Evolutionary conservation across 2,888 invertebrate genomes (phyloP).

Genomic region (Tetramorium bicarinatum): DNA sequence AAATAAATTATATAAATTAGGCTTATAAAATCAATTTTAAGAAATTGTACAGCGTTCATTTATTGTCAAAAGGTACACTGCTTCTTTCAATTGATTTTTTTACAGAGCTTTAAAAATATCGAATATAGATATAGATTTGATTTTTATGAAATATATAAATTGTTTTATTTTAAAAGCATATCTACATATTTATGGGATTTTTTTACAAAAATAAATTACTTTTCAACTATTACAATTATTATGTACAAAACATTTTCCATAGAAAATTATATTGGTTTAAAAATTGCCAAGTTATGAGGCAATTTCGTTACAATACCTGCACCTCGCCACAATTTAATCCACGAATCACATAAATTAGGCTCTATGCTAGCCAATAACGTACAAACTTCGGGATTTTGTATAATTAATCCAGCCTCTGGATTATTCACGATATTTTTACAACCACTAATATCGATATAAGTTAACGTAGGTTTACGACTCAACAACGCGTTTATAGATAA

Average conservation of each 20-base stretch:
- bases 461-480: slow-evolving; percentile 78
- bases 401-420: slow-evolving; percentile 72
- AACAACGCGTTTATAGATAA: slow-evolving; percentile 76
- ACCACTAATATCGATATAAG: slow-evolving; percentile 79
- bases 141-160: not conserved
- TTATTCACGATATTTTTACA: slow-evolving; percentile 75
- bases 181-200: not conserved
- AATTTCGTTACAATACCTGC: slow-evolving; percentile 74
- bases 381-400: slow-evolving; percentile 80
- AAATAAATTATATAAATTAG: slow-evolving; percentile 73
- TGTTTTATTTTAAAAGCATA: not conserved
- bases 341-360: slow-evolving; percentile 74
- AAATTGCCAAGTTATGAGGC: slow-evolving; percentile 78
- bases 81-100: not conserved
- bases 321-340: slow-evolving; percentile 81
- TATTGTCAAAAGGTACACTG: not conserved
- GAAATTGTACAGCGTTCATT: not conserved
- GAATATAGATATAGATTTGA: no score
- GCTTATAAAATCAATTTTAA: not conserved
- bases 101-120: not conserved
- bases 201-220: slow-evolving; percentile 10
- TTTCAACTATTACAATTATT: not conserved
- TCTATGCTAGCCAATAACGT: slow-evolving; percentile 79
- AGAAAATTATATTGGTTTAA: slow-evolving; percentile 72
- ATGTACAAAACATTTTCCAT: not conserved